Percentiles rank a stretch among this genome's conserved stretches.
Evolutionary conservation across 2,888 invertebrate genomes (phyloP).

Genomic region (Acrobasis consociella): DNA sequence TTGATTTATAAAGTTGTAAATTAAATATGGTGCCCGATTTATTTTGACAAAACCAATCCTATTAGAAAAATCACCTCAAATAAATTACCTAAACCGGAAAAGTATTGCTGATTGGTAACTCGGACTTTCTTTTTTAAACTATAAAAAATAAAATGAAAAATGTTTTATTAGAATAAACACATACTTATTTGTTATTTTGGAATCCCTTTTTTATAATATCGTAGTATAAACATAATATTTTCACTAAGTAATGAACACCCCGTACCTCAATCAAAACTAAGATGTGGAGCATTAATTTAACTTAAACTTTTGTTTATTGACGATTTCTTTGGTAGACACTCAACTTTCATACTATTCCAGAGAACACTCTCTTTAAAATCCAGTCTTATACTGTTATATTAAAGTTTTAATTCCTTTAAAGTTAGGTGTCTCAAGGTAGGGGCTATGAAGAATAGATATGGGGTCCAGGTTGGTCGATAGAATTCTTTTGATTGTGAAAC

Average conservation of each 20-base stretch:
- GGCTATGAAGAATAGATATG: conserved; percentile 79
- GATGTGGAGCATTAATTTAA: conserved; percentile 71
- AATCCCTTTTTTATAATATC: neutral
- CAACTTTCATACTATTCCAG: conserved; percentile 51
- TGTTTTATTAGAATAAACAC: too few species aligned
- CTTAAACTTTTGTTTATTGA: conserved; percentile 78
- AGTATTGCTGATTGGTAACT: too few species aligned
- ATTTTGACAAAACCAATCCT: too few species aligned
- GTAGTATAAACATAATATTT: neutral
- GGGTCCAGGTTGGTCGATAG: conserved; percentile 70
- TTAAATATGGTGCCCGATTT: too few species aligned
- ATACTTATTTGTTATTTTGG: too few species aligned
- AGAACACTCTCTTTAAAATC: conserved; percentile 30
- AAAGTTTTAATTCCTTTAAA: conserved; percentile 38
- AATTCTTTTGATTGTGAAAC: conserved; percentile 73
- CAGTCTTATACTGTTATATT: conserved; percentile 24
- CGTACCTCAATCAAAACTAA: conserved; percentile 51
- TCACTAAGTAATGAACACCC: conserved; percentile 38
- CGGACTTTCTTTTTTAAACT: too few species aligned
- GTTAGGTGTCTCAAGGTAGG: conserved; percentile 46
- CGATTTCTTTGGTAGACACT: conserved; percentile 76
- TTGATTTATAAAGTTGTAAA: too few species aligned
- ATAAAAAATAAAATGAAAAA: too few species aligned
- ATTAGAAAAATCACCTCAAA: too few species aligned
- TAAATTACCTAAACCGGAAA: too few species aligned